A percentile compares a stretch with the other conserved stretches of the same genome.
phyloP scores from a whole-genome alignment of 2,113 vertebrate species.

The Prietella phreatophila region DNA sequence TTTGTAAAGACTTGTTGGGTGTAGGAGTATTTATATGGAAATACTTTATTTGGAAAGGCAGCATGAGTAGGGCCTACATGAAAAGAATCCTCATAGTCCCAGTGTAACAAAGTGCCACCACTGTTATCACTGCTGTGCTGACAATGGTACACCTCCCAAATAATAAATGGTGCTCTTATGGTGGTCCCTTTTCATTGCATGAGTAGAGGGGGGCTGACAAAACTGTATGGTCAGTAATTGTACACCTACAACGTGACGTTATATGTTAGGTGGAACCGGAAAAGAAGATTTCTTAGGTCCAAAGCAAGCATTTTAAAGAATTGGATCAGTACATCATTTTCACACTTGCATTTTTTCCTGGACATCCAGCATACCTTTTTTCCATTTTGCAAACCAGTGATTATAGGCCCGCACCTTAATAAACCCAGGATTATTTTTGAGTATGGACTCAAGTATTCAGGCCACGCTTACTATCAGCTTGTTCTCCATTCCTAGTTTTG shows the following conservation, averaged over 20 bases:
- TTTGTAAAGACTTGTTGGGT: no score
- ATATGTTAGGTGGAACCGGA: not conserved
- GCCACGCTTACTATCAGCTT: not conserved
- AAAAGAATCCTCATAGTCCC: no score
- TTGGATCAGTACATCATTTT: not conserved
- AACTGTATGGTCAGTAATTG: not conserved
- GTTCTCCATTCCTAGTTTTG: constrained; percentile 1
- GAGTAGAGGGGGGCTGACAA: not conserved
- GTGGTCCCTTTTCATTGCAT: no score
- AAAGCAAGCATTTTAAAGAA: no score
- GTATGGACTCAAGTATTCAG: not conserved
- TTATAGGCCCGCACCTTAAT: not conserved
- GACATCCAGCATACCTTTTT: not conserved
- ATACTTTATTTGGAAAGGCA: no score
- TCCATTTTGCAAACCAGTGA: not conserved
- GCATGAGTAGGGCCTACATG: no score
- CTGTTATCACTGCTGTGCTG: no score
- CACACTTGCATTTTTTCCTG: not conserved
- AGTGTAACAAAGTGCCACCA: no score
- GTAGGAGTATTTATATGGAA: no score
- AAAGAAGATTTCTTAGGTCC: no score
- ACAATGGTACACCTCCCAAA: no score
- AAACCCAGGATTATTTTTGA: not conserved
- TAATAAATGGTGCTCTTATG: no score
- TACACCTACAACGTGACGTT: not conserved